phyloP scores from a whole-genome alignment of 2,113 vertebrate genomes.

The Caracal caracal region DNA sequence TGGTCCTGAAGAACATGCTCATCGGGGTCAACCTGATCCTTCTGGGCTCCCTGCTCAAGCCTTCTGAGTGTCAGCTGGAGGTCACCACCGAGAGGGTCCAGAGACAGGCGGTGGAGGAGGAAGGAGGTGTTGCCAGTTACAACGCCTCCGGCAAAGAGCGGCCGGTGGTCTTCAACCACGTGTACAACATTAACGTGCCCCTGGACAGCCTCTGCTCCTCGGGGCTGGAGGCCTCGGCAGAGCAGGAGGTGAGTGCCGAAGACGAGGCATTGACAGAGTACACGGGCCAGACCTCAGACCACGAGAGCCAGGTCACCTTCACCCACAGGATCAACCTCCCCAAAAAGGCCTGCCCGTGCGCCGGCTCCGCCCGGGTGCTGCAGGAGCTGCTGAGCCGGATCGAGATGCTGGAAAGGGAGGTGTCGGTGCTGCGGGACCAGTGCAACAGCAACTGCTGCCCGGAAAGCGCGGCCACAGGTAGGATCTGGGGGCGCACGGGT shows the following conservation, averaged over 20 bases:
- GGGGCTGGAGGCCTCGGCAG: slow-evolving; percentile 87
- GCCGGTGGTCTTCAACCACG: slow-evolving; percentile 95
- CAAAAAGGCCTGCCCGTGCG: slow-evolving; percentile 93
- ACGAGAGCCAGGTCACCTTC: slow-evolving; percentile 95
- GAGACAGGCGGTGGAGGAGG: slow-evolving; percentile 83
- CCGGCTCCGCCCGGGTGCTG: slow-evolving; percentile 86
- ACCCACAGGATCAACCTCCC: slow-evolving; percentile 98
- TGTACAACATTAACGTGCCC: slow-evolving; percentile 97
- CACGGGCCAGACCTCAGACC: slow-evolving; percentile 92
- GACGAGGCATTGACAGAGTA: slow-evolving; percentile 88
- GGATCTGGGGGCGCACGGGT: slow-evolving; percentile 61
- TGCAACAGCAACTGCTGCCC: slow-evolving; percentile 94
- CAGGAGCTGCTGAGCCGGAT: slow-evolving; percentile 95
- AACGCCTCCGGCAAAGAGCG: slow-evolving; percentile 87
- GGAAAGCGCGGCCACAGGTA: slow-evolving; percentile 94
- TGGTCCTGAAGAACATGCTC: slow-evolving; percentile 84
- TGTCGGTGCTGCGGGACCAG: slow-evolving; percentile 93
- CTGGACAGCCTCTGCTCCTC: slow-evolving; percentile 94
- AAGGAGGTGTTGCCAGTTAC: slow-evolving; percentile 85
- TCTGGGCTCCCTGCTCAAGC: slow-evolving; percentile 82
- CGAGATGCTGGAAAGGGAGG: slow-evolving; percentile 97
- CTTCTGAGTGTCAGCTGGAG: slow-evolving; percentile 85
- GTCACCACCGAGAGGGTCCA: slow-evolving; percentile 80
- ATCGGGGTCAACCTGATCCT: slow-evolving; percentile 87
- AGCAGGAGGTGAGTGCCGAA: slow-evolving; percentile 85